Conservation (phyloP, 2,797 vertebrate species). For the Cryptoprocta ferox region DNA sequence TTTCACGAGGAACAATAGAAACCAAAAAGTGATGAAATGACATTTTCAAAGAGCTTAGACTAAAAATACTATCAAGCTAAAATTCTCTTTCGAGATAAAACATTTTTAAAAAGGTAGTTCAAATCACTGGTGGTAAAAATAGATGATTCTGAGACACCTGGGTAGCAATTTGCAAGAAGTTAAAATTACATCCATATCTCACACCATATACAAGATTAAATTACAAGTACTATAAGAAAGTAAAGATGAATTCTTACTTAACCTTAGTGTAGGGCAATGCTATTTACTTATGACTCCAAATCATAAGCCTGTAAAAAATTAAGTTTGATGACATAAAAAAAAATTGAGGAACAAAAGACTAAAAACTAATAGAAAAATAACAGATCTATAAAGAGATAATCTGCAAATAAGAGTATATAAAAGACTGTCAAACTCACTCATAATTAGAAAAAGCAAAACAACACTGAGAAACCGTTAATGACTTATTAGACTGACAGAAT, state of each 20-base stretch:
- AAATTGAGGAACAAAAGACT: not conserved
- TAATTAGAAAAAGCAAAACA: conserved; percentile 9
- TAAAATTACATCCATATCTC: not conserved
- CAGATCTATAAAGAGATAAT: not conserved
- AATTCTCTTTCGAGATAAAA: not conserved
- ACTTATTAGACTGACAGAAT: not conserved
- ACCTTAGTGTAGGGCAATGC: not conserved
- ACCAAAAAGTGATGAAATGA: not conserved
- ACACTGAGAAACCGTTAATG: no score
- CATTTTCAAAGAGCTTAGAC: not conserved
- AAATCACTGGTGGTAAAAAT: not conserved
- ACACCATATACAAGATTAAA: not conserved
- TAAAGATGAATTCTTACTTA: not conserved
- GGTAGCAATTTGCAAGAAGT: not conserved
- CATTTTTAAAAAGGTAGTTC: not conserved
- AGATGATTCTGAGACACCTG: not conserved
- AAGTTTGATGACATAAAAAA: not conserved
- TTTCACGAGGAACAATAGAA: not conserved
- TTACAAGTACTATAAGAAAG: not conserved
- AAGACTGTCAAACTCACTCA: not conserved
- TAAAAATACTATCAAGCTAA: not conserved
- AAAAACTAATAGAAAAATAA: not conserved
- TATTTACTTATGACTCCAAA: not conserved
- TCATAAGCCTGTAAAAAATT: not conserved
- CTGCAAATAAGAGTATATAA: not conserved